Conservation (phyloP, 1,140 invertebrate species). For the Chironomus tepperi region DNA sequence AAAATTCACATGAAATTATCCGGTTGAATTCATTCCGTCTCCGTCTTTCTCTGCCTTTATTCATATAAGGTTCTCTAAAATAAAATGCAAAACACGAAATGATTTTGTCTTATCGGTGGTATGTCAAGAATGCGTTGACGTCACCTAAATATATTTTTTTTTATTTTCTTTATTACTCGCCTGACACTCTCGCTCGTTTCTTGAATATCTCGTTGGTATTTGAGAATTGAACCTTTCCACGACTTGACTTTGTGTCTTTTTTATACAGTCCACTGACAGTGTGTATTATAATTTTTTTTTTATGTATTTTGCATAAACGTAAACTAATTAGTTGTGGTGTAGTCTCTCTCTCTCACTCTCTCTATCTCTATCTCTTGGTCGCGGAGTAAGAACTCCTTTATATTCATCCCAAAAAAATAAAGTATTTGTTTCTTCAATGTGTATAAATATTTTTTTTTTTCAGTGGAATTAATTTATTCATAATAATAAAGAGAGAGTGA, state of each 20-base stretch:
- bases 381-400: too few relatives aligned
- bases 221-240: neutral
- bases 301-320: neutral
- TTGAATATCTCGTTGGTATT: neutral
- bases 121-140: slow-evolving; percentile 11
- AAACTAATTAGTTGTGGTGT: slow-evolving; percentile 13
- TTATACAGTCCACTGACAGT: too few relatives aligned
- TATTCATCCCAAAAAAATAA: too few relatives aligned
- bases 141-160: neutral
- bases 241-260: neutral
- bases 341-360: too few relatives aligned
- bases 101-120: slow-evolving; percentile 1
- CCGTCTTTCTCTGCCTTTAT: neutral
- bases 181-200: neutral
- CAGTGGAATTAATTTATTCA: slow-evolving; percentile 9
- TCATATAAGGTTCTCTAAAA: neutral
- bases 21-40: neutral
- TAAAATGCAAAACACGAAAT: slow-evolving; percentile 12
- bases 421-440: neutral
- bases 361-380: too few relatives aligned
- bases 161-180: neutral
- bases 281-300: too few relatives aligned
- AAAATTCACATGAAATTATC: too few relatives aligned
- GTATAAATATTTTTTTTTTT: neutral
- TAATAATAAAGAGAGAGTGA: too few relatives aligned